Evolutionary conservation across 2,888 invertebrate species (phyloP).

Genomic region (Calephelis perditalis): DNA sequence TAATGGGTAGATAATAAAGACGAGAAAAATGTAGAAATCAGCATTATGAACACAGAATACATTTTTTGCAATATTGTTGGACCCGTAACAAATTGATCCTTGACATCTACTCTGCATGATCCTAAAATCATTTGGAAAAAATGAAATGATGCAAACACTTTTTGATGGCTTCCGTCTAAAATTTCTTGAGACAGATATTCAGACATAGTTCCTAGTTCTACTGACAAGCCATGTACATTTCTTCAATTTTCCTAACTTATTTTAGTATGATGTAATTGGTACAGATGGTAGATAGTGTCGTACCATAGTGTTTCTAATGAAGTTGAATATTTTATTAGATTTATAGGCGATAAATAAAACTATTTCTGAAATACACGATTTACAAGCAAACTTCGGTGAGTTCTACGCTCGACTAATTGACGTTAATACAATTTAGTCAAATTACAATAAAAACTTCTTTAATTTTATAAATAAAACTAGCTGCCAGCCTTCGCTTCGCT

Average conservation of each 20-base stretch:
- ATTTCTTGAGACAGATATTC: slow-evolving; percentile 35
- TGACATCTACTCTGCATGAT: slow-evolving; percentile 43
- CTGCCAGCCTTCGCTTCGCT: no score
- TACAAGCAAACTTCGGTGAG: no score
- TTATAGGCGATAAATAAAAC: no score
- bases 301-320: no score
- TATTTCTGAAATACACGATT: no score
- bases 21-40: slow-evolving; percentile 21
- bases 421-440: no score
- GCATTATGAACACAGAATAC: slow-evolving; percentile 34
- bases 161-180: slow-evolving; percentile 44
- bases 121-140: slow-evolving; percentile 43
- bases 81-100: slow-evolving; percentile 41
- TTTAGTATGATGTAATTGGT: no score
- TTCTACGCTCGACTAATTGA: no score
- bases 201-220: slow-evolving; percentile 21
- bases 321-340: no score
- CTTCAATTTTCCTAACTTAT: not conserved
- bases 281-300: no score
- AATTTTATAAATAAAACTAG: no score
- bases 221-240: slow-evolving; percentile 40
- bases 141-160: slow-evolving; percentile 36
- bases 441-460: no score
- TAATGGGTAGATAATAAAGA: slow-evolving; percentile 18
- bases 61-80: slow-evolving; percentile 45